Base-by-base conservation (phyloP, 2,888 invertebrate species). In the Apocheima hispidaria region DNA sequence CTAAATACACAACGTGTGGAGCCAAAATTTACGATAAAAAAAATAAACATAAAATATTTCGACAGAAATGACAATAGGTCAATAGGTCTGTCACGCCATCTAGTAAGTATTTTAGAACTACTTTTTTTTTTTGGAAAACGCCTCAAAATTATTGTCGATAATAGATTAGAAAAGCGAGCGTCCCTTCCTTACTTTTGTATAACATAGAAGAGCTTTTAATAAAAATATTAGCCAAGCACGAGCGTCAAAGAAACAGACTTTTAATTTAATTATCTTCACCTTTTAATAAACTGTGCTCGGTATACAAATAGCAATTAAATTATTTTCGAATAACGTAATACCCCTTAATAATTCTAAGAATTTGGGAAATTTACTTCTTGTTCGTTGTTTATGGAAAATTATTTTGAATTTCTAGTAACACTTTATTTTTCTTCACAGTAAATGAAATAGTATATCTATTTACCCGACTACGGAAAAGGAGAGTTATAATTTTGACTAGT, bases 251-350 rank as follows among this genome's bases (percentile, higher is more conserved):
- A 88, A 88, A 81, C 85, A 75, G 76, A 79, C 79, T 80, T 51
- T 50, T 92, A 90, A 92, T 92, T 92, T 87, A 91, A 92, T 92
- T 91, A 91, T 83, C 75, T 78, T 62, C 79, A 77, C 84, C 83
- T 85, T 87, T 88, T 89, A 91, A 90, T 85, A 87, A 88, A 86
- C 83, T 82, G 74, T 77, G 77, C 79, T 79, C 72, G 66, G 68
- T 69, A 69, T 73, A 76, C 77, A 78, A 82, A 82, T 81, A 84
- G 80, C 86, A 87, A 87, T 87, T 86, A 84, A 60, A 62, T 41
- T 62, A 67, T 69, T 67, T 60, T 44, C 52, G 1, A 52, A 67
- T 62, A 69, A 67, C 64, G 49, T 43, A 57, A 59, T 63, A 51
- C 53, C 49, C 36, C 14, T 18, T 23, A 16, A 26, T 38, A 30